Conservation (phyloP, 2,888 invertebrate genomes). For the Lepeophtheirus nordmannii region DNA sequence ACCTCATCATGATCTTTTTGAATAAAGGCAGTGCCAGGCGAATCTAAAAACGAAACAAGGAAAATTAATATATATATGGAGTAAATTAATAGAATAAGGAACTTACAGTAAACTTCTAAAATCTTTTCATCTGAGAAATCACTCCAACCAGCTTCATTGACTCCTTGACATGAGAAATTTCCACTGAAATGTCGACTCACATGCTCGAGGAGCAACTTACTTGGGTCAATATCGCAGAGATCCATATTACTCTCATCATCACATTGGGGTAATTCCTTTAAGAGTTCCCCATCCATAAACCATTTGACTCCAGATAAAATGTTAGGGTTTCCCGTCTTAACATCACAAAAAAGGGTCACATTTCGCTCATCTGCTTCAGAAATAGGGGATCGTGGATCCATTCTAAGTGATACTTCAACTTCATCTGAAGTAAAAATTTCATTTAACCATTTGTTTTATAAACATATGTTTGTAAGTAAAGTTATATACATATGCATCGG, state of each 20-base stretch:
- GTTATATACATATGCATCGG: conserved; percentile 20
- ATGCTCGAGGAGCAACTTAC: conserved; percentile 62
- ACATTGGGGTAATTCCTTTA: conserved; percentile 72
- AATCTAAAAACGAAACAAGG: conserved; percentile 42
- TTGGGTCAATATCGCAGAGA: conserved; percentile 71
- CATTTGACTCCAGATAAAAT: conserved; percentile 57
- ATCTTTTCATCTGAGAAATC: neutral
- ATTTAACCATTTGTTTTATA: conserved; percentile 16
- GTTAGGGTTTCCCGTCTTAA: conserved; percentile 60
- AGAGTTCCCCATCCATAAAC: conserved; percentile 64
- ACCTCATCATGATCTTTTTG: conserved; percentile 57
- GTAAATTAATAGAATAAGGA: no score
- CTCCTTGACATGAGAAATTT: conserved; percentile 22
- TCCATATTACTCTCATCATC: conserved; percentile 35
- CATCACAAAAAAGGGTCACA: conserved; percentile 64
- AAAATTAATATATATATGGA: neutral
- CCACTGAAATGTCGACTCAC: conserved; percentile 37
- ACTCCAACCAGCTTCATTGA: conserved; percentile 23
- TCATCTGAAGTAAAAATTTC: conserved; percentile 2
- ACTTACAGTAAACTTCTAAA: conserved; percentile 18
- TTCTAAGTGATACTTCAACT: conserved; percentile 29
- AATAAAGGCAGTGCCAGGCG: conserved; percentile 65
- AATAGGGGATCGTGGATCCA: conserved; percentile 46
- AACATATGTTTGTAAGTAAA: conserved; percentile 13
- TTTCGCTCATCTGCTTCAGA: conserved; percentile 61